Percentiles rank a stretch among this genome's conserved stretches.
Conservation (phyloP, 2,888 invertebrate species). For the Dynastes maya region DNA sequence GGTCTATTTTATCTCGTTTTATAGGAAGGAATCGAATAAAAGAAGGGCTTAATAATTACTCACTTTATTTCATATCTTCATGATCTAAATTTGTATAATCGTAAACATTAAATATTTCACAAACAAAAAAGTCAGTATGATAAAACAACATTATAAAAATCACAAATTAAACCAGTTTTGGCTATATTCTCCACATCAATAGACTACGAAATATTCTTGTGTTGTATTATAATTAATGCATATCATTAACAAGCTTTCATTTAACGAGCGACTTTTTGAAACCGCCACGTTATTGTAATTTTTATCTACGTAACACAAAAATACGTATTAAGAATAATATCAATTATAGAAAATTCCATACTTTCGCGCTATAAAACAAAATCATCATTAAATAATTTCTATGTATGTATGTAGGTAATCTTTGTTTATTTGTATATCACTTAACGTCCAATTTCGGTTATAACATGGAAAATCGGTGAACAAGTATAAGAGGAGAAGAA, state of each 20-base stretch:
- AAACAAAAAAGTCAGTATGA: constrained; percentile 13
- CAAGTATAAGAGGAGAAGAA: constrained; percentile 19
- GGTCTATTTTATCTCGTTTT: too few relatives aligned
- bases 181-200: not conserved
- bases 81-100: constrained; percentile 24
- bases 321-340: not conserved
- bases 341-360: not conserved
- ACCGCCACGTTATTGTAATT: too few relatives aligned
- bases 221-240: too few relatives aligned
- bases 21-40: too few relatives aligned
- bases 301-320: too few relatives aligned
- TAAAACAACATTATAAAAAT: constrained; percentile 33
- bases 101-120: constrained; percentile 29
- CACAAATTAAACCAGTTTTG: constrained; percentile 26
- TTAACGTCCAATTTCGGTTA: constrained; percentile 24
- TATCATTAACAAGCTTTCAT: too few relatives aligned
- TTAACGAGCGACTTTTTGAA: too few relatives aligned
- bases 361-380: not conserved
- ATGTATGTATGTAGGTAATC: not conserved
- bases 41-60: constrained; percentile 26
- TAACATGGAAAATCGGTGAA: constrained; percentile 28
- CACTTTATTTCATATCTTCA: constrained; percentile 33
- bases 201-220: not conserved
- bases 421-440: constrained; percentile 15
- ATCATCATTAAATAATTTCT: not conserved